Conservation (phyloP, 2,888 invertebrate genomes). For the Eristalis arbustorum region DNA sequence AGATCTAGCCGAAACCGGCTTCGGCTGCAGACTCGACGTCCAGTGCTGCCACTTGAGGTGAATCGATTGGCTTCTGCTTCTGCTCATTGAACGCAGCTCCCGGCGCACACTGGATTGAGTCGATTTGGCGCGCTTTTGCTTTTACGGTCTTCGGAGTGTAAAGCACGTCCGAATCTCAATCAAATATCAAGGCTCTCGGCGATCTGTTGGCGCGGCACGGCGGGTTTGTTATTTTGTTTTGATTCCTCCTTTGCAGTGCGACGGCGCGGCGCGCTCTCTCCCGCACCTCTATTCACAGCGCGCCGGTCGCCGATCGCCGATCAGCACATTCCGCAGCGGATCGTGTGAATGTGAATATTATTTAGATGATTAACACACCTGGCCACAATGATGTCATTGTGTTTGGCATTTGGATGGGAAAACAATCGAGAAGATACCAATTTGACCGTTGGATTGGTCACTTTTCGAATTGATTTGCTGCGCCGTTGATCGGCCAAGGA, state of each 20-base stretch:
- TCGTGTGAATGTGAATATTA: constrained; percentile 21
- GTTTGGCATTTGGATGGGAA: constrained; percentile 42
- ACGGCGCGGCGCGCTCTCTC: neutral
- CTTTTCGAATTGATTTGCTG: constrained; percentile 36
- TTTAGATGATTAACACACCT: constrained; percentile 55
- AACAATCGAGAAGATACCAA: constrained; percentile 11
- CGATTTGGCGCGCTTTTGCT: constrained; percentile 58
- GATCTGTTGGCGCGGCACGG: too few relatives aligned
- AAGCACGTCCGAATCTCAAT: neutral
- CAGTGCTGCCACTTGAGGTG: constrained; percentile 11
- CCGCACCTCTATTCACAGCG: neutral
- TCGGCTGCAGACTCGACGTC: neutral
- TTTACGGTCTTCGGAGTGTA: constrained; percentile 13
- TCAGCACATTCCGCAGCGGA: neutral
- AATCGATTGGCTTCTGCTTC: neutral
- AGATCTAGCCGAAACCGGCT: constrained; percentile 30
- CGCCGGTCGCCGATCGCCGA: too few relatives aligned
- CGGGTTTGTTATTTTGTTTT: constrained; percentile 47
- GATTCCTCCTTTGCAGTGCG: constrained; percentile 54
- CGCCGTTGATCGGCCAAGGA: neutral
- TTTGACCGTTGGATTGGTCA: constrained; percentile 26
- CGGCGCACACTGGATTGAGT: neutral
- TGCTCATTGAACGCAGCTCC: neutral
- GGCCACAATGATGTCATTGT: constrained; percentile 60
- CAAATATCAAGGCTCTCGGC: constrained; percentile 30